Evolutionary conservation across 2,113 vertebrate species (phyloP).

Genomic region (Ariopsis seemanni): DNA sequence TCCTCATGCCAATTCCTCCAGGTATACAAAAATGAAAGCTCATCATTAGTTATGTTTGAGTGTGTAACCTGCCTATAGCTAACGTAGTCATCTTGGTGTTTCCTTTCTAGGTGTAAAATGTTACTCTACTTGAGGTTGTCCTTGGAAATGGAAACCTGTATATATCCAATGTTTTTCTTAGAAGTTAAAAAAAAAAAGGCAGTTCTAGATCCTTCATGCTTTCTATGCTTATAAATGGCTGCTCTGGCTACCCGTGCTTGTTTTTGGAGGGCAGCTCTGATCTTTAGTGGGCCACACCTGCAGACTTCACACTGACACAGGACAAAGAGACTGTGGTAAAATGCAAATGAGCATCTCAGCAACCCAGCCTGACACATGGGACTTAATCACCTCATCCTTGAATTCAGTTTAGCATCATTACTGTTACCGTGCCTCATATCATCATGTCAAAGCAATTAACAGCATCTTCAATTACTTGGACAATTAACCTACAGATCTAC

Average conservation of each 20-base stretch:
- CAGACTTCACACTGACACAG: slow-evolving; percentile 54
- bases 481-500: slow-evolving; percentile 71
- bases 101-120: not conserved
- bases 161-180: not conserved
- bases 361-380: slow-evolving; percentile 63
- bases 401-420: slow-evolving; percentile 67
- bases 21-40: not conserved
- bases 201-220: not conserved
- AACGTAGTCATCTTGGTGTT: not conserved
- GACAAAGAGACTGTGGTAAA: slow-evolving; percentile 66
- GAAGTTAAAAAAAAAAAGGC: not conserved
- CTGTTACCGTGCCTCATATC: slow-evolving; percentile 61
- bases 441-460: slow-evolving; percentile 73
- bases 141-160: not conserved
- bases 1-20: not conserved
- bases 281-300: slow-evolving; percentile 46
- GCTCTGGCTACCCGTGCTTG: not conserved
- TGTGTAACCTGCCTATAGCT: not conserved
- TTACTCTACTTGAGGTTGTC: not conserved
- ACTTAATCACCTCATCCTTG: slow-evolving; percentile 67
- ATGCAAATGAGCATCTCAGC: slow-evolving; percentile 67
- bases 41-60: not conserved
- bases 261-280: slow-evolving; percentile 2
- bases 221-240: not conserved
- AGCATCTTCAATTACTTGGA: slow-evolving; percentile 68